These are phyloP conservation scores for Spodoptera frugiperda DNA, from an alignment of 1,140 invertebrate genomes.

Conservation along the genomic window DNA sequence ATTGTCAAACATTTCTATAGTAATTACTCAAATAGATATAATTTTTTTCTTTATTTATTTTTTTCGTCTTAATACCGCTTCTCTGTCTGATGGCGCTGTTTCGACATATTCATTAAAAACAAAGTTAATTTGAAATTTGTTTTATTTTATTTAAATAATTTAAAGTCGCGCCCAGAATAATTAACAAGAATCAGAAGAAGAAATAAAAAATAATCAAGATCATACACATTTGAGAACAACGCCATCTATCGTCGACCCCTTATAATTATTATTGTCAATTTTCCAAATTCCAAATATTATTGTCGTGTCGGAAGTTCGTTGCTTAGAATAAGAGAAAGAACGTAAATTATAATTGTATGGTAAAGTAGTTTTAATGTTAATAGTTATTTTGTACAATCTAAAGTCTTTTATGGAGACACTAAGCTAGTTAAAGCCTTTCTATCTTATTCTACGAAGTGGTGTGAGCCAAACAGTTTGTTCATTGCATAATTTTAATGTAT, in stretches of 20 bases:
- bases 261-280: conserved; percentile 49
- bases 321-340: conserved; percentile 52
- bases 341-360: conserved; percentile 25
- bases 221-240: background rate
- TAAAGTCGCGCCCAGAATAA: too few species aligned
- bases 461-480: conserved; percentile 5
- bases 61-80: background rate
- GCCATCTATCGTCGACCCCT: conserved; percentile 18
- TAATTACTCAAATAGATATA: conserved; percentile 8
- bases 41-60: conserved; percentile 4
- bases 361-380: conserved; percentile 20
- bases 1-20: conserved; percentile 35
- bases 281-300: conserved; percentile 42
- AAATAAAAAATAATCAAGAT: background rate
- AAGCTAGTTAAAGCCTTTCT: conserved; percentile 84
- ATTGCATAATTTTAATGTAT: too few species aligned
- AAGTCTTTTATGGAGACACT: conserved; percentile 80
- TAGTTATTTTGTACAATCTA: conserved; percentile 75
- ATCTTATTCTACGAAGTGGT: conserved; percentile 63
- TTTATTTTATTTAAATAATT: too few species aligned
- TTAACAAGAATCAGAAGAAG: too few species aligned
- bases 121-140: too few species aligned
- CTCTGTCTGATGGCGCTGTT: conserved; percentile 16
- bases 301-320: conserved; percentile 59
- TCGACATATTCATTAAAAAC: background rate